Conservation (phyloP, 1,140 invertebrate species). For the Saccostrea glomerata region DNA sequence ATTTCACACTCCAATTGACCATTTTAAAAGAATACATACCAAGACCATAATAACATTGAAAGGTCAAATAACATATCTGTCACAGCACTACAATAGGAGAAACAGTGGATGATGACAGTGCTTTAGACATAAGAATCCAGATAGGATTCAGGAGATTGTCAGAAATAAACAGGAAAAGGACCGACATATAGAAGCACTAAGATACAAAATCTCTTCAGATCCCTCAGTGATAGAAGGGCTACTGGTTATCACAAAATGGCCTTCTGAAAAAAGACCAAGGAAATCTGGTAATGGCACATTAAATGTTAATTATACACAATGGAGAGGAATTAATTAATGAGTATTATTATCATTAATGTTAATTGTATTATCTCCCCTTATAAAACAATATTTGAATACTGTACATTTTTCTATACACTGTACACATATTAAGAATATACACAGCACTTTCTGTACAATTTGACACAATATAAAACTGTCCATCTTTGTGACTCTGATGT, state of each 20-base stretch:
- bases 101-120: neutral
- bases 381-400: no score
- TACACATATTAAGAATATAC: conserved; percentile 12
- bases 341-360: no score
- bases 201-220: neutral
- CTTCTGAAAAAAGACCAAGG: neutral
- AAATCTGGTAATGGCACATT: neutral
- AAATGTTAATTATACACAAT: neutral
- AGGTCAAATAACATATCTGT: neutral
- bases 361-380: no score
- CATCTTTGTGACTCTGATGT: conserved; percentile 14
- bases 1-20: neutral
- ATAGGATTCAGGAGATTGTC: neutral
- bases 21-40: conserved; percentile 2
- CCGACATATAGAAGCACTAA: neutral
- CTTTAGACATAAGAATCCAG: neutral
- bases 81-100: neutral
- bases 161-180: neutral
- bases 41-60: neutral
- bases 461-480: neutral
- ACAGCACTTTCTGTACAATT: conserved; percentile 27
- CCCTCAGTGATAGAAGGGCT: neutral
- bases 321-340: neutral
- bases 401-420: neutral
- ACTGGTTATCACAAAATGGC: neutral